phyloP scores from a whole-genome alignment of 2,888 invertebrate species.

The Salticus scenicus region DNA sequence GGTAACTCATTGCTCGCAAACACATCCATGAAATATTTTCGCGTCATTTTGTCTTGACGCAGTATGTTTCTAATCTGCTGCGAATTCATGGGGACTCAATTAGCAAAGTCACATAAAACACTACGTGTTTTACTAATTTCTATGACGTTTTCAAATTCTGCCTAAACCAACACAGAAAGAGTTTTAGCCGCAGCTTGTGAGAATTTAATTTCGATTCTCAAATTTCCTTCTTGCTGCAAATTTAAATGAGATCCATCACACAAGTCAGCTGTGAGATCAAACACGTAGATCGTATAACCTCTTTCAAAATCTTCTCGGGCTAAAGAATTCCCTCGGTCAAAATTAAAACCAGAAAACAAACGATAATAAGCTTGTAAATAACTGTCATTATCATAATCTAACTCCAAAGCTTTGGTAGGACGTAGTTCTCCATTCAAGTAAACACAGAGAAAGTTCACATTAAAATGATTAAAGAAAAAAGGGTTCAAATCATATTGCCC shows the following conservation, averaged over 20 bases:
- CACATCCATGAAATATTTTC: conserved; percentile 18
- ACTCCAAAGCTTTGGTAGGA: background rate
- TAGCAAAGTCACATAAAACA: conserved; percentile 29
- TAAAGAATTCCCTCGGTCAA: background rate
- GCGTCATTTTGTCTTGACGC: background rate
- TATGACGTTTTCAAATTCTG: too few relatives aligned
- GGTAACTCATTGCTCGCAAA: conserved; percentile 25
- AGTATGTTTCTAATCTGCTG: background rate
- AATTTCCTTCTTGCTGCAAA: conserved; percentile 16
- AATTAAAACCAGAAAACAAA: background rate
- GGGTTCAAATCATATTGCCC: conserved; percentile 16
- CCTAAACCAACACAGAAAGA: conserved; percentile 15
- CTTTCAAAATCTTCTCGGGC: background rate
- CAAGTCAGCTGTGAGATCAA: conserved; percentile 31
- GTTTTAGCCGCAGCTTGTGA: background rate
- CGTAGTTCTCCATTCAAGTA: background rate
- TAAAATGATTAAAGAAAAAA: background rate
- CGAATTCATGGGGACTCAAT: conserved; percentile 42
- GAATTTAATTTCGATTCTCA: conserved; percentile 24
- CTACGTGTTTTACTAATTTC: too few relatives aligned
- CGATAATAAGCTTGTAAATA: background rate
- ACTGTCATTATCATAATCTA: background rate
- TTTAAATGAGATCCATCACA: conserved; percentile 18
- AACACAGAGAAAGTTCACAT: background rate
- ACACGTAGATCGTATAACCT: background rate